Evolutionary conservation across 1,140 invertebrate genomes (phyloP), one percentile per base, ranked within the genome.

Genomic region (Caerostris extrusa): DNA sequence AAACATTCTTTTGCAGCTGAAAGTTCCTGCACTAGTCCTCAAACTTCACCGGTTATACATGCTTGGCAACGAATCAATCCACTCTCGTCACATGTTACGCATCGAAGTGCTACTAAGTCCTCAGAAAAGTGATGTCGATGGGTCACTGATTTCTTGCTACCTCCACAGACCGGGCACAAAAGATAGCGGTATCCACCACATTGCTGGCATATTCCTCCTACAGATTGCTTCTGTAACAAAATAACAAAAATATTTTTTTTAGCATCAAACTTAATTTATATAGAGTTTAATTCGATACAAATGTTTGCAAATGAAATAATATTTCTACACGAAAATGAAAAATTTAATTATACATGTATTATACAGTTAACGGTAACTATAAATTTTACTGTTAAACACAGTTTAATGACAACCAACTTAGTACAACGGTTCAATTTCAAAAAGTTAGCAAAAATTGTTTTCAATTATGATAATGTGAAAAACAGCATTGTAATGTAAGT

Each of bases 41-140:
- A 94, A 10, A 85, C 94, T 89, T 94, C 94, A 7, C 91, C 94
- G 19, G 88, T 93, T 34, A 95, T 92, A 96, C 98, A 99, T 85
- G 97, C 97, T 91, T 97, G 97, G 96, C 98, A 99, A 94, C 97
- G 97, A 5, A 99, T 97, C 10, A 99, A 96, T 60, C 98, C 99
- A 12, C 98, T 98, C 96, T 99, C 98, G 95, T 99, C 98, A 96
- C 99, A 99, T 95, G 98, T 98, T 97, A 98, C 99, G 96, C 99
- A 99, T 95, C 98, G 98, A n/a, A 99, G 96, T 2, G 98, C 98
- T 81, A 98, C 97, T 95, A 99, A 98, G 96, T 99, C 98, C 17
- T 98, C 97, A 0, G 98, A 99, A 95, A 99, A 99, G 95, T 99
- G 97, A 96, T 99, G 99, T 94, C 98, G 97, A 95, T 98, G 98